A percentile compares a stretch with the other conserved stretches of the same genome.
phyloP scores from a whole-genome alignment of 1,140 invertebrate species.

The Calliopsis andreniformis region DNA sequence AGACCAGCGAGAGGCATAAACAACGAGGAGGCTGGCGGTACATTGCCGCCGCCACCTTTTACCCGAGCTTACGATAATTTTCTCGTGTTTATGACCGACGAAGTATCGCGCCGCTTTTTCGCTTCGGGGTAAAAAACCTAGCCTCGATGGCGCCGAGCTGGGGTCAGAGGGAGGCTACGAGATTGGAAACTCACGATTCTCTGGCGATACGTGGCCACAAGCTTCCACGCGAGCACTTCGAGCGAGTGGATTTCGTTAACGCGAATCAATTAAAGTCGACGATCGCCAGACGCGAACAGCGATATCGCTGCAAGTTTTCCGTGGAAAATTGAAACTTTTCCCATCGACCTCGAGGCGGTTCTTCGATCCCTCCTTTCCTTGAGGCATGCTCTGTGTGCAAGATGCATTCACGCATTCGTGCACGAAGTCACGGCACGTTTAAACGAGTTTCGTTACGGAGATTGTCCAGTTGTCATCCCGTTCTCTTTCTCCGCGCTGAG shows the following conservation, averaged over 20 bases:
- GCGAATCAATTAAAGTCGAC: conserved; percentile 24
- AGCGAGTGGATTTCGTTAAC: conserved; percentile 34
- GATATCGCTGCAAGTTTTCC: background rate
- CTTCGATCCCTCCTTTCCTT: background rate
- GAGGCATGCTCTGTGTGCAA: background rate
- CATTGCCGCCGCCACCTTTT: conserved; percentile 56
- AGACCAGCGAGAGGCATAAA: conserved; percentile 21
- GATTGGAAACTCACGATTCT: conserved; percentile 37
- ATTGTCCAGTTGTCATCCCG: conserved; percentile 69
- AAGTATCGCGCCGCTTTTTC: conserved; percentile 56
- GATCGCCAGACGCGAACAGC: background rate
- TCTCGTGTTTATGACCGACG: conserved; percentile 63
- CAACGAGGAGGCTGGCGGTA: conserved; percentile 41
- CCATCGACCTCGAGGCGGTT: background rate
- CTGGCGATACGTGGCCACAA: background rate
- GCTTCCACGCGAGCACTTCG: background rate
- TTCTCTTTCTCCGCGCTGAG: conserved; percentile 28
- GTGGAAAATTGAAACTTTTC: too few relatives aligned
- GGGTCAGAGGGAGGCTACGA: conserved; percentile 34
- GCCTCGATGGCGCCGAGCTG: background rate
- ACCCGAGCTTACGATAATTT: conserved; percentile 66
- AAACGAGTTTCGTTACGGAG: conserved; percentile 64
- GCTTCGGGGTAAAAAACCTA: conserved; percentile 40
- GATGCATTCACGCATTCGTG: conserved; percentile 12
- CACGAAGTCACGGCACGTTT: conserved; percentile 46